Evolutionary conservation across 30 jellyfish, hydroid and myxozoan species (phyloP).

Genomic region (Clytia hemisphaerica): DNA sequence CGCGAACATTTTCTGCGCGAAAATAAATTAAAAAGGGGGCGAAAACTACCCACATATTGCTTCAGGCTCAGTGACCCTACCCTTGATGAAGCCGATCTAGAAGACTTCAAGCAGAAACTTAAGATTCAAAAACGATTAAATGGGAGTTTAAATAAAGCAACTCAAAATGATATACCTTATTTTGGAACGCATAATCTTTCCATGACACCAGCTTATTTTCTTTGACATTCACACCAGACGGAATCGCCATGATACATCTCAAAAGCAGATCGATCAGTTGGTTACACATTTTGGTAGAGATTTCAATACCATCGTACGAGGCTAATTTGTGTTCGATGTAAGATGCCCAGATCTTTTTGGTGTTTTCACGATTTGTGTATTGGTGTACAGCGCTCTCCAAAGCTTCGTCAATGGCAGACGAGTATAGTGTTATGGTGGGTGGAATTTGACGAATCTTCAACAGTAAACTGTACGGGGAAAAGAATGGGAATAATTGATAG

Average conservation of each 20-base stretch:
- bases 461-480: slow-evolving; percentile 41
- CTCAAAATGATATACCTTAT: too few relatives aligned
- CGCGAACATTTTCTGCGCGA: too few relatives aligned
- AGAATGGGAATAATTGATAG: background rate
- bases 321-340: slow-evolving; percentile 25
- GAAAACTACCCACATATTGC: too few relatives aligned
- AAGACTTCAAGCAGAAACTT: background rate
- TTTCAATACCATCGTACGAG: background rate
- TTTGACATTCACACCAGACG: slow-evolving; percentile 32
- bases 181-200: slow-evolving; percentile 63
- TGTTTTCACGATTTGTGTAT: slow-evolving; percentile 52
- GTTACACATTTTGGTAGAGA: background rate
- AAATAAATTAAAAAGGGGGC: background rate
- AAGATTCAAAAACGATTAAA: background rate
- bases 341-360: slow-evolving; percentile 54
- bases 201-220: slow-evolving; percentile 13
- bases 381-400: slow-evolving; percentile 63
- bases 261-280: slow-evolving; percentile 25
- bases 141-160: background rate
- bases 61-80: too few relatives aligned
- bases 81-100: too few relatives aligned
- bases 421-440: slow-evolving; percentile 19
- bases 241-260: slow-evolving; percentile 51
- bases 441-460: slow-evolving; percentile 23
- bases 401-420: slow-evolving; percentile 65